phyloP scores from a whole-genome alignment of 2,888 invertebrate genomes.

The Lasioglossum figueresi region DNA sequence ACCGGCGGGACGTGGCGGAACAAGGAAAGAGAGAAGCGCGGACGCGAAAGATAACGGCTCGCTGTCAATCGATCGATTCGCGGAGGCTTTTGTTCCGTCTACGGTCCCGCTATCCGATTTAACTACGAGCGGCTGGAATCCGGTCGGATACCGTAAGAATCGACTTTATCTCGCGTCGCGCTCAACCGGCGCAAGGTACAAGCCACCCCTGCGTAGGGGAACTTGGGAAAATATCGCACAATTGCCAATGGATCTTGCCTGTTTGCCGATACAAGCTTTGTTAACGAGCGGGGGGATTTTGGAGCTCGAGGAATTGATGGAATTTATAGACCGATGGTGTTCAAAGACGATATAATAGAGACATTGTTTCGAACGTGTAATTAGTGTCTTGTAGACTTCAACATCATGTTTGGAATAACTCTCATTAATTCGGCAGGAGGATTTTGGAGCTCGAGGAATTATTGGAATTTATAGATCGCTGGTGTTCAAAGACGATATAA shows the following conservation, averaged over 20 bases:
- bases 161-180: slow-evolving; percentile 69
- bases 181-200: slow-evolving; percentile 71
- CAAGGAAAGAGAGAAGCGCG: slow-evolving; percentile 74
- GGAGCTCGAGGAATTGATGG: neutral
- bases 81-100: slow-evolving; percentile 78
- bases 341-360: neutral
- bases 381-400: neutral
- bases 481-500: neutral
- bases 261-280: neutral
- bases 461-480: neutral
- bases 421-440: neutral
- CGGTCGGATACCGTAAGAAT: slow-evolving; percentile 69
- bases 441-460: neutral
- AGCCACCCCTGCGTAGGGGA: slow-evolving; percentile 29
- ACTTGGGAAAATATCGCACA: slow-evolving; percentile 35
- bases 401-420: neutral
- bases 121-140: slow-evolving; percentile 73
- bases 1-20: slow-evolving; percentile 48
- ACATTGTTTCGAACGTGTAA: neutral
- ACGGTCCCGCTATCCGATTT: slow-evolving; percentile 77
- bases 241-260: neutral
- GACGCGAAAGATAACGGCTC: slow-evolving; percentile 81
- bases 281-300: neutral
- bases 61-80: slow-evolving; percentile 80
- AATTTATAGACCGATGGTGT: neutral